Evolutionary conservation across 2,888 invertebrate species (phyloP), one percentile per base, ranked within the genome.

Genomic region (Macrostomum cliftonense): DNA sequence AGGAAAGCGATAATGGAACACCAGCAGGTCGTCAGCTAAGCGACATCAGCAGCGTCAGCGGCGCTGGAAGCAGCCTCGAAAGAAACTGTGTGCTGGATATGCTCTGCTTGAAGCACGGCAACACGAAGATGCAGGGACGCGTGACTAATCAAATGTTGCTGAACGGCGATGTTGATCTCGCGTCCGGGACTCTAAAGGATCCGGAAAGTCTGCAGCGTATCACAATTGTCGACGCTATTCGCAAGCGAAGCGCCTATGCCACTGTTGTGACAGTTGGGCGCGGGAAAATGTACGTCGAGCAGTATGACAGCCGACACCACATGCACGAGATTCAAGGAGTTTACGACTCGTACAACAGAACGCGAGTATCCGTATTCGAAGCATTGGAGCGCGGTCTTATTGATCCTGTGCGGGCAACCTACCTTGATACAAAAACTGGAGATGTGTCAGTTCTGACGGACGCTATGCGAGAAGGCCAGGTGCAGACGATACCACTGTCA

Each of bases 401-500:
- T 48, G 78, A 62, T 45, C 58, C 60, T 20, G 78, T 80, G 14
- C 81, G 85, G 66, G 77, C 75, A 43, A 83, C 83, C 70, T 88
- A 85, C 57, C 76, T 82, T 17, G 81, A 91, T 67, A 79, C 81
- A 11, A 77, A 77, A 39, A 81, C 79, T 39, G 81, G 81, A 50
- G 80, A 83, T 62, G 75, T 85, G 47, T 67, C 89, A 12, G 84
- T 85, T 7, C 73, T 95, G 49, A 78, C 81, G 14, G 83, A 88
- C 65, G 93, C 93, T 0, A 84, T 87, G 14, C 80, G 83, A 62
- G 79, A 82, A 52, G 91, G 91, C 55, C 77, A 86, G 43, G 81
- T 93, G 47, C 82, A 83, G 14, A 37, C 50, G 11, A 50, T 50
- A 17, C 49, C 48, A 20, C 36, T 42, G 17, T 45, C 19, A 39